phyloP scores from a whole-genome alignment of 92 coral and sea anemone genomes.

The Umimayanthus chanpuru region DNA sequence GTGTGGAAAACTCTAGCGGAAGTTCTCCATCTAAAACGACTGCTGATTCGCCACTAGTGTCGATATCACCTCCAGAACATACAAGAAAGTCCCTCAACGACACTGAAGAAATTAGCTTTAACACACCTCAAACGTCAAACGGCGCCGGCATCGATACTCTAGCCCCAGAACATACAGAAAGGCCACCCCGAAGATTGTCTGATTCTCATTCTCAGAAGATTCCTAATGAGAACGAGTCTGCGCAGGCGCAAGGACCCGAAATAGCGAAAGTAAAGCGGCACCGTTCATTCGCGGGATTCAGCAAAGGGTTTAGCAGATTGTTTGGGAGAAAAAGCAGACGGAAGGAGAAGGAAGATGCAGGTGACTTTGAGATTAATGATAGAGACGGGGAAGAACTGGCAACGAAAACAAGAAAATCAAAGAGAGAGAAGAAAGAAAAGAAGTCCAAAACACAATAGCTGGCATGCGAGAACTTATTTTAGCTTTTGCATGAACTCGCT shows the following conservation, averaged over 20 bases:
- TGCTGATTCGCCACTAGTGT: background rate
- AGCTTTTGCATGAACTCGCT: background rate
- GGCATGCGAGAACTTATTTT: too few species aligned
- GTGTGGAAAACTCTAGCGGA: background rate
- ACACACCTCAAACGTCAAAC: background rate
- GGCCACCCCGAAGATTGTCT: conserved; percentile 27
- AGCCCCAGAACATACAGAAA: background rate
- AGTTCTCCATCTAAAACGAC: background rate
- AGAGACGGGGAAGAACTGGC: conserved; percentile 10
- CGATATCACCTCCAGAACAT: background rate
- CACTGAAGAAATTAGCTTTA: background rate
- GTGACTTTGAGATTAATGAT: conserved; percentile 28
- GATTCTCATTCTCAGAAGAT: conserved; percentile 19
- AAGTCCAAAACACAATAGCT: conserved; percentile 17
- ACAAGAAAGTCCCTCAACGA: background rate
- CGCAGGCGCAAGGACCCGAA: background rate
- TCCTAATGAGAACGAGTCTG: conserved; percentile 7
- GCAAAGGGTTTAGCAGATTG: conserved; percentile 56
- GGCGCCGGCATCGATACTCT: background rate
- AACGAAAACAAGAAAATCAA: conserved; percentile 8
- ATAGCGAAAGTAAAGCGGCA: conserved; percentile 58
- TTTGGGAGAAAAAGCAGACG: conserved; percentile 66
- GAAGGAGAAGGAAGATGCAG: conserved; percentile 34
- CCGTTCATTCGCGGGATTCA: conserved; percentile 66
- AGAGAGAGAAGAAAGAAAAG: conserved; percentile 12